Evolutionary conservation across 2,888 invertebrate species (phyloP).

Genomic region (Brachynemurus nebulosus): DNA sequence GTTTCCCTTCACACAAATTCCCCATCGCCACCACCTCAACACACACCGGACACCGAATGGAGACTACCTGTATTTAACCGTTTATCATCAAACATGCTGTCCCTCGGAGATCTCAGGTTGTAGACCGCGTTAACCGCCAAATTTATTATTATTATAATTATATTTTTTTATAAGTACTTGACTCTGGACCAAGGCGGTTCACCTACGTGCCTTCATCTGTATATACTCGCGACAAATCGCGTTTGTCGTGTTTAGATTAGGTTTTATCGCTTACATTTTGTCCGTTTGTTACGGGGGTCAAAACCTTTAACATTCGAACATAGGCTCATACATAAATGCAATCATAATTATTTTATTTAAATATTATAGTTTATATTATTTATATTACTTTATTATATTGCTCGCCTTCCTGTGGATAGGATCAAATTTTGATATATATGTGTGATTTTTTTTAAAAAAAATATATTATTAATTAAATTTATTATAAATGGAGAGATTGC

Average conservation of each 20-base stretch:
- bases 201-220: slow-evolving; percentile 3
- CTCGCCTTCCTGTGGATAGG: slow-evolving; percentile 5
- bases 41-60: slow-evolving; percentile 36
- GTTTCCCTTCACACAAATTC: slow-evolving; percentile 17
- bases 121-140: slow-evolving; percentile 10
- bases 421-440: slow-evolving; percentile 7
- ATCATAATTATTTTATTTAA: slow-evolving; percentile 1
- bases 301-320: too few relatives aligned
- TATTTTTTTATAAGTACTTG: not conserved
- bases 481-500: slow-evolving; percentile 6
- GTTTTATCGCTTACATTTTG: not conserved
- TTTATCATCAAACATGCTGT: slow-evolving; percentile 40
- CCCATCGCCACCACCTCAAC: slow-evolving; percentile 31
- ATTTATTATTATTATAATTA: slow-evolving; percentile 2
- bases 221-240: not conserved
- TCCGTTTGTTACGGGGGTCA: not conserved
- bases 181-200: slow-evolving; percentile 7
- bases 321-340: slow-evolving; percentile 1
- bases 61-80: slow-evolving; percentile 71
- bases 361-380: slow-evolving; percentile 2
- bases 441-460: slow-evolving; percentile 8
- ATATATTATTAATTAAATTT: slow-evolving; percentile 5
- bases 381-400: slow-evolving; percentile 3
- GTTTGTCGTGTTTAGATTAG: not conserved
- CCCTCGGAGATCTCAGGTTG: slow-evolving; percentile 24